Percentiles rank a stretch among this genome's conserved stretches.
Evolutionary conservation across 2,113 vertebrate genomes (phyloP).

Genomic region (Microtus pennsylvanicus): DNA sequence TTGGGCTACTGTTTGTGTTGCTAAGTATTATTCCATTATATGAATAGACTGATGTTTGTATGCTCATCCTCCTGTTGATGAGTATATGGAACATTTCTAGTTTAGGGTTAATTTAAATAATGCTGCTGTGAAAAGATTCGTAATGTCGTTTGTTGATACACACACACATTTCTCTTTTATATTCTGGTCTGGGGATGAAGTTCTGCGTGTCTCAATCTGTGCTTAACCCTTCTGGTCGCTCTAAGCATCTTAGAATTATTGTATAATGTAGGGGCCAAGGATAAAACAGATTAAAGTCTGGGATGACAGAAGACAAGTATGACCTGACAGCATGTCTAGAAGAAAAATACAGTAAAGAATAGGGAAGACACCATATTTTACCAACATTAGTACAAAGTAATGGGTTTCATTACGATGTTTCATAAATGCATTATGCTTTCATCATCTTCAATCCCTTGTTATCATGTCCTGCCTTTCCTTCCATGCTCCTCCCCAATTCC

Average conservation of each 20-base stretch:
- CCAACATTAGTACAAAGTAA: background rate
- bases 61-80: background rate
- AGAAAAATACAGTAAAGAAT: background rate
- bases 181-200: background rate
- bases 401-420: background rate
- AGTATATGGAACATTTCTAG: background rate
- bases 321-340: background rate
- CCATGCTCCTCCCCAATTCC: background rate
- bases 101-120: background rate
- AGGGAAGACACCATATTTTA: slow-evolving; percentile 20
- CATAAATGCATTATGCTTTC: background rate
- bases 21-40: slow-evolving; percentile 5
- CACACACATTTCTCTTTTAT: background rate
- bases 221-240: background rate
- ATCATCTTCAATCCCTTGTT: too few relatives aligned
- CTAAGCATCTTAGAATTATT: background rate
- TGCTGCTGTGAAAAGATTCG: background rate
- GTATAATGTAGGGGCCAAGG: background rate
- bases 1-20: slow-evolving; percentile 12
- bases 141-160: background rate
- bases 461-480: background rate
- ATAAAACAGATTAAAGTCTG: background rate
- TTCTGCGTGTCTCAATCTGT: background rate
- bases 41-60: background rate
- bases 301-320: background rate